Evolutionary conservation across 2,888 invertebrate genomes (phyloP), one percentile per base, ranked within the genome.

Genomic region (Siphlonurus alternatus): DNA sequence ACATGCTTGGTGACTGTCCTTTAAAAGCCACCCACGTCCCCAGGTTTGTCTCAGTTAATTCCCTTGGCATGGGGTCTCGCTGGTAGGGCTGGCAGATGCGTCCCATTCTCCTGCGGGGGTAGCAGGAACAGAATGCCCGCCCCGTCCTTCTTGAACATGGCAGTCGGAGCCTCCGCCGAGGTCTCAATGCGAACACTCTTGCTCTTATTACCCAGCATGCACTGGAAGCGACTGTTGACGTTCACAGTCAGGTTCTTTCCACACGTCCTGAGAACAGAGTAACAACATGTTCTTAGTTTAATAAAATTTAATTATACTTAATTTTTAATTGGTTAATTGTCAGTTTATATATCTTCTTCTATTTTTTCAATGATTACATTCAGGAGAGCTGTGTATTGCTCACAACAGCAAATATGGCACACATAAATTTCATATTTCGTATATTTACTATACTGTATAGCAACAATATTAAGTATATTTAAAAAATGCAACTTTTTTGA

Each of bases 201-300:
- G 54, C 84, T 79, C 76, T 92, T 93, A 69, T 89, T 88, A 61
- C 93, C 94, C 67, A 96, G 79, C 72, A 86, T 89, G 74, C 93
- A 93, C 69, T 86, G 83, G 66, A 93, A 84, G 65, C 75, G 77
- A 1, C 84, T 85, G 66, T 84, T 85, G 53, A 84, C 84, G 23
- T 85, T 85, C 1, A 92, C 89, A 23, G 82, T 76, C 23, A 95
- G 74, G 65, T 92, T 89, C 0, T 80, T 77, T 7, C 83, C 82
- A 59, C 84, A 83, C 64, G 86, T 74, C 74, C 91, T 92, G 74
- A 62, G 75, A 75, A 67, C 71, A 69, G n/a, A n/a, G n/a, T n/a
- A n/a, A n/a, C n/a, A n/a, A n/a, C n/a, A n/a, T n/a, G n/a, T n/a
- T n/a, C n/a, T n/a, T n/a, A n/a, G n/a, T n/a, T n/a, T n/a, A n/a